Evolutionary conservation across 2,797 vertebrate genomes (phyloP).

Genomic region (Tympanoctomys barrerae): DNA sequence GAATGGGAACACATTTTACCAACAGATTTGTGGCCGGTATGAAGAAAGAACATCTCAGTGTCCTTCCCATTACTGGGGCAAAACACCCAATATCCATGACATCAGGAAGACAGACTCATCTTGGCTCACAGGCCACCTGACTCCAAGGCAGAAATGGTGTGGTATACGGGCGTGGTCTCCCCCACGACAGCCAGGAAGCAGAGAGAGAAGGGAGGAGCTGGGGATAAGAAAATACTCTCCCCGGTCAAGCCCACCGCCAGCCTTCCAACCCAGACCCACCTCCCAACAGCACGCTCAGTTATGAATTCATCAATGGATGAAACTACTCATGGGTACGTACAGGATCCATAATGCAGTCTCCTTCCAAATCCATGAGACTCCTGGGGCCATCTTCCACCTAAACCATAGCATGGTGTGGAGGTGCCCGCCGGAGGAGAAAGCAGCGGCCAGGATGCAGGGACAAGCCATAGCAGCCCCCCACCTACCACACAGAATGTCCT

Average conservation of each 20-base stretch:
- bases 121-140: background rate
- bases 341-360: background rate
- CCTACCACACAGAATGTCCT: no score
- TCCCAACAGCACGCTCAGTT: background rate
- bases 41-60: background rate
- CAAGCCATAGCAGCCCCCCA: background rate
- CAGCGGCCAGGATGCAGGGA: rapidly evolving
- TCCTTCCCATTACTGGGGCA: background rate
- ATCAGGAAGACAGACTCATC: background rate
- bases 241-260: background rate
- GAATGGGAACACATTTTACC: background rate
- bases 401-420: background rate
- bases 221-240: background rate
- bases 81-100: background rate
- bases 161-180: background rate
- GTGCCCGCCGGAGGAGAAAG: rapidly evolving
- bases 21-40: background rate
- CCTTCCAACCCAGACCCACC: background rate
- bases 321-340: background rate
- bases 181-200: background rate
- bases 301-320: background rate
- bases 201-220: background rate
- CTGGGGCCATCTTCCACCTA: background rate
- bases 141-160: background rate
- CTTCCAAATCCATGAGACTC: background rate